Evolutionary conservation across 2,113 vertebrate species (phyloP).

Genomic region (Gallinago paraguaiae): DNA sequence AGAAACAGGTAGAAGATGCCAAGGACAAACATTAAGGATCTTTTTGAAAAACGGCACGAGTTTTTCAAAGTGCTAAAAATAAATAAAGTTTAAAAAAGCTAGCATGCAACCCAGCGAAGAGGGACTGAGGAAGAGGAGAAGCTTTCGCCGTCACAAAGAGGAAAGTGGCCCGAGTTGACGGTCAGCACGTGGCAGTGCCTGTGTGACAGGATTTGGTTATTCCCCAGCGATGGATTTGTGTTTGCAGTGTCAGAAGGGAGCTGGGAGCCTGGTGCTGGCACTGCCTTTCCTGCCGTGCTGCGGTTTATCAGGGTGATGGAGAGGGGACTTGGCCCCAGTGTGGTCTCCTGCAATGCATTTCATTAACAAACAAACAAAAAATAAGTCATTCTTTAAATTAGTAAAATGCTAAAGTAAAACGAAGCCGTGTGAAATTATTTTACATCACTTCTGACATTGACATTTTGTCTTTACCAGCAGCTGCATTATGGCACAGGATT

Average conservation of each 20-base stretch:
- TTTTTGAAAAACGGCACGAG: not conserved
- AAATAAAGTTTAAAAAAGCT: not conserved
- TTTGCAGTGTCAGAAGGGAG: no score
- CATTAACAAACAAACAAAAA: not conserved
- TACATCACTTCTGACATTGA: not conserved
- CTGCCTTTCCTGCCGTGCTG: not conserved
- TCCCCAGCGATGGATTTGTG: fast-evolving
- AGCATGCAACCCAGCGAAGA: not conserved
- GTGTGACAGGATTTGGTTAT: not conserved
- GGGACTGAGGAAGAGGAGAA: not conserved
- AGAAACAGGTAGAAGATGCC: not conserved
- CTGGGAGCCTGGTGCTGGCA: fast-evolving
- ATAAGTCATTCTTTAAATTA: not conserved
- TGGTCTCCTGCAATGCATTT: not conserved
- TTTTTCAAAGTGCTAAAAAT: conserved; percentile 4
- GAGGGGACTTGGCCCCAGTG: not conserved
- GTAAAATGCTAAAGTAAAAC: conserved; percentile 4
- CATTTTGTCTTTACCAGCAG: not conserved
- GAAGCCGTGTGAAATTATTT: not conserved
- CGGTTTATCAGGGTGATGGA: not conserved
- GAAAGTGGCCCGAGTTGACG: not conserved
- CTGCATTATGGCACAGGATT: conserved; percentile 1
- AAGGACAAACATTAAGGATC: not conserved
- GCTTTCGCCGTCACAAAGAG: not conserved
- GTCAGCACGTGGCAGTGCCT: not conserved